Percentiles rank a stretch among this genome's conserved stretches.
Conservation (phyloP, 2,797 vertebrate species). For the Champsocephalus gunnari region DNA sequence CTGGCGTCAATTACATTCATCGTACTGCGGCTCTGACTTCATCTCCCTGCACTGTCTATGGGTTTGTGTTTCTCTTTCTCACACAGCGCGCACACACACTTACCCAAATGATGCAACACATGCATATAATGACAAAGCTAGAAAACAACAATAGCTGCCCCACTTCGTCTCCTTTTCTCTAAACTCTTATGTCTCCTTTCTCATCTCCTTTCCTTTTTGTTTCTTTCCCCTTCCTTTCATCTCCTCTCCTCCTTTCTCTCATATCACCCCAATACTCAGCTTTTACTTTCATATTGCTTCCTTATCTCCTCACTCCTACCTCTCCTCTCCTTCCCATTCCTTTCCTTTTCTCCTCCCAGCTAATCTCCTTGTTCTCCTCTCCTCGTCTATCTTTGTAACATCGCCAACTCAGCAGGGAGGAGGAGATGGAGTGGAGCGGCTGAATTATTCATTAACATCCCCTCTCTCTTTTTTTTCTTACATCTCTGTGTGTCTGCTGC, state of each 20-base stretch:
- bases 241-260: background rate
- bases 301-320: background rate
- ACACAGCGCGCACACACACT: background rate
- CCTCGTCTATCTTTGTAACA: slow-evolving; percentile 58
- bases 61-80: background rate
- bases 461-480: slow-evolving; percentile 27
- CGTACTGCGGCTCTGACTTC: slow-evolving; percentile 29
- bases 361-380: background rate
- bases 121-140: too few relatives aligned
- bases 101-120: too few relatives aligned
- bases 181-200: background rate
- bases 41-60: background rate
- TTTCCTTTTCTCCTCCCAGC: background rate
- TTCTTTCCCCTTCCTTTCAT: background rate
- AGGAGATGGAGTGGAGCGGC: slow-evolving; percentile 48
- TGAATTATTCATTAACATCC: slow-evolving; percentile 71
- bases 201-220: background rate
- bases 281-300: background rate
- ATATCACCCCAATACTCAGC: background rate
- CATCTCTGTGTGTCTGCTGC: slow-evolving; percentile 52
- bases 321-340: background rate
- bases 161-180: background rate
- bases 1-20: slow-evolving; percentile 51
- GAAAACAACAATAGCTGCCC: too few relatives aligned
- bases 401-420: slow-evolving; percentile 56